phyloP scores from a whole-genome alignment of 2,113 vertebrate genomes.

The Sciurus niger region DNA sequence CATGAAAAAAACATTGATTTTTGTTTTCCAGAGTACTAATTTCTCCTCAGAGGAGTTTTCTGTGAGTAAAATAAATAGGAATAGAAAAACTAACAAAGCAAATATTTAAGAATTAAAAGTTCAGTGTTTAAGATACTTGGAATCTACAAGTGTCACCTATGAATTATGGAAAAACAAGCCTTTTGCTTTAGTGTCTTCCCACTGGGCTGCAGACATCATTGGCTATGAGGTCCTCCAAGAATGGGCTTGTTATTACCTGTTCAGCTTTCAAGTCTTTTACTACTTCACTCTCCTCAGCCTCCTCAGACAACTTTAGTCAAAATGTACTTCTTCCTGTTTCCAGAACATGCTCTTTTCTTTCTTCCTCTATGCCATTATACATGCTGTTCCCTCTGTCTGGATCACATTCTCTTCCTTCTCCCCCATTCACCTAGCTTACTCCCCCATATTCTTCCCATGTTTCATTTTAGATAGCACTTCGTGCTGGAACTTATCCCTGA shows the following conservation, averaged over 20 bases:
- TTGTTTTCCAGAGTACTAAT: not conserved
- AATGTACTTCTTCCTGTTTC: not conserved
- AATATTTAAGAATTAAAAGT: not conserved
- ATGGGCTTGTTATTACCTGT: not conserved
- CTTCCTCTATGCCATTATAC: not conserved
- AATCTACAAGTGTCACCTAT: not conserved
- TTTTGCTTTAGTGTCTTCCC: not conserved
- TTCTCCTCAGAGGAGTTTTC: not conserved
- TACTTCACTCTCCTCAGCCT: not conserved
- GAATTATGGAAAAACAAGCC: not conserved
- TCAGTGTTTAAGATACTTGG: not conserved
- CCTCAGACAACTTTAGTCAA: not conserved
- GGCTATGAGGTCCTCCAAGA: not conserved
- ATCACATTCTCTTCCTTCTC: not conserved
- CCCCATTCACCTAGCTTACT: not conserved
- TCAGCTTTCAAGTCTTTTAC: not conserved
- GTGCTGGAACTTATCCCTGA: not conserved
- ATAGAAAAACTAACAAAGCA: constrained; percentile 6
- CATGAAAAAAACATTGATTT: not conserved
- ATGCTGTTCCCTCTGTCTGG: not conserved
- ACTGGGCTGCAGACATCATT: not conserved
- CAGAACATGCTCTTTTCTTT: not conserved
- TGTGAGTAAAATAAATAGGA: constrained; percentile 34
- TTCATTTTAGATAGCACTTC: constrained; percentile 22
- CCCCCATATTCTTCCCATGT: not conserved